Percentiles rank a stretch among this genome's conserved stretches.
Conservation (phyloP, 2,888 invertebrate species). For the Neoaliturus tenellus region DNA sequence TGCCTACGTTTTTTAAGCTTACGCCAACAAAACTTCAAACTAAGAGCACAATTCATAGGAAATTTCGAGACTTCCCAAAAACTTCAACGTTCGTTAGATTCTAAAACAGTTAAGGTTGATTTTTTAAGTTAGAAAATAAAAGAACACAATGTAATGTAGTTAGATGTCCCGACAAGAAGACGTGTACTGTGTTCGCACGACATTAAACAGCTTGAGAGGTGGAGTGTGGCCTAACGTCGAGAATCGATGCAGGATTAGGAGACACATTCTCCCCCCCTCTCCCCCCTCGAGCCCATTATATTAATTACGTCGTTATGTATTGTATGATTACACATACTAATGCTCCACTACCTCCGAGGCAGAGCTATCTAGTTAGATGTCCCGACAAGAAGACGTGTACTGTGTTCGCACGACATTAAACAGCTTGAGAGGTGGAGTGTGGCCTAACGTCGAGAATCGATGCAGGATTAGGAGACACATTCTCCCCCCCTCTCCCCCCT, state of each 20-base stretch:
- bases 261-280: not conserved
- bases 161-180: not conserved
- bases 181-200: not conserved
- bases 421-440: not conserved
- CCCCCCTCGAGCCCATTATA: not conserved
- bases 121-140: too few species aligned
- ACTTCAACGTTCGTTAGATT: too few species aligned
- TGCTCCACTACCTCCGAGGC: not conserved
- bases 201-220: not conserved
- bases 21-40: too few species aligned
- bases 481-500: not conserved
- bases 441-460: not conserved
- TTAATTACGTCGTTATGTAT: conserved; percentile 2
- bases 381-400: not conserved
- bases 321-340: not conserved
- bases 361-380: too few species aligned
- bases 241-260: not conserved
- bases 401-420: not conserved
- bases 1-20: too few species aligned
- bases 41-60: too few species aligned
- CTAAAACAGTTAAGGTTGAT: too few species aligned
- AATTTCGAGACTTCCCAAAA: too few species aligned
- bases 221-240: not conserved
- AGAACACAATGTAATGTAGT: too few species aligned
- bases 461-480: not conserved